These are phyloP conservation scores for Argynnis bischoffii DNA, from an alignment of 2,888 invertebrate genomes.

Conservation along the genomic window DNA sequence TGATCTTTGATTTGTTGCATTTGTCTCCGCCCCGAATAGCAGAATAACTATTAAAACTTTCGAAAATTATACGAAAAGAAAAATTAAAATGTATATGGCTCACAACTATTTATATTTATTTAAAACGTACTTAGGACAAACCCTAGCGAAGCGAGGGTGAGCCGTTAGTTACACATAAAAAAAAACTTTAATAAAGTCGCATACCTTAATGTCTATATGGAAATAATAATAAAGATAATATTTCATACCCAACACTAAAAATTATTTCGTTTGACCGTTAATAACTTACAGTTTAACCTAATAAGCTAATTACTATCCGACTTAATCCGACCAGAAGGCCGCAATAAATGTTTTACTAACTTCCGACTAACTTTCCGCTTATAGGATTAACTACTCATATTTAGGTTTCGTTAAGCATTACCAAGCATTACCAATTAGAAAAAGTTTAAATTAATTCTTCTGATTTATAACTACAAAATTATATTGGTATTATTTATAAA, in stretches of 20 bases:
- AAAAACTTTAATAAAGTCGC: neutral
- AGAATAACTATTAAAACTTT: too few species aligned
- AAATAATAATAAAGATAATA: neutral
- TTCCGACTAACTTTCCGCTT: constrained; percentile 23
- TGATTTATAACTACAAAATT: neutral
- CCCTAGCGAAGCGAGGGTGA: too few species aligned
- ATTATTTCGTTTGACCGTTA: constrained; percentile 3
- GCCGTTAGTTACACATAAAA: too few species aligned
- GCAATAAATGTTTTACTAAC: constrained; percentile 20
- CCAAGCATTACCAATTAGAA: constrained; percentile 1
- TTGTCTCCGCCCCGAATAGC: too few species aligned
- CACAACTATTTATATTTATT: too few species aligned
- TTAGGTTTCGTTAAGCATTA: constrained; percentile 15
- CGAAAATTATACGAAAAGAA: too few species aligned
- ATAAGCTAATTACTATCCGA: constrained; percentile 13
- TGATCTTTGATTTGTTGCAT: too few species aligned
- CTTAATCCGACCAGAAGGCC: constrained; percentile 14
- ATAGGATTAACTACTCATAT: constrained; percentile 23
- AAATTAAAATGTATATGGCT: too few species aligned
- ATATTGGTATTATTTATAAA: neutral
- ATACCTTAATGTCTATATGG: too few species aligned
- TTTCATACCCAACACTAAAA: neutral
- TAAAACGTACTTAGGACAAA: too few species aligned
- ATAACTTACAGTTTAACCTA: constrained; percentile 1
- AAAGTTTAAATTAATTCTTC: neutral